Evolutionary conservation across 1,140 invertebrate species (phyloP).

Genomic region (Adoxophyes honmai): DNA sequence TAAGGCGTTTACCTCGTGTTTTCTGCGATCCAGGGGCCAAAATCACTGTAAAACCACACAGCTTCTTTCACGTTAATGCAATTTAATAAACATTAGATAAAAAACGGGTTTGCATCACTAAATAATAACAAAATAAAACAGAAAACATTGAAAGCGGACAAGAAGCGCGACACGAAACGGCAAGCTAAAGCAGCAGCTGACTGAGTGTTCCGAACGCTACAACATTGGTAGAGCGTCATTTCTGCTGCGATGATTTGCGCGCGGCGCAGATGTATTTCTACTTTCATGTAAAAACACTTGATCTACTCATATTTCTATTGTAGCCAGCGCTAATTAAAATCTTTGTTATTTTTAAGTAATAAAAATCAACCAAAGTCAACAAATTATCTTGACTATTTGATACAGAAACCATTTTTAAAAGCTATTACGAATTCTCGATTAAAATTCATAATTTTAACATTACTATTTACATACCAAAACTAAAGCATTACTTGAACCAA

Average conservation of each 20-base stretch:
- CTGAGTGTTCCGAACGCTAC: slow-evolving; percentile 54
- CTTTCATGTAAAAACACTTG: too few relatives aligned
- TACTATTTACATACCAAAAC: too few relatives aligned
- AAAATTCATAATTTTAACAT: too few relatives aligned
- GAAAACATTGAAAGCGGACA: slow-evolving; percentile 79
- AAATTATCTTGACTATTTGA: too few relatives aligned
- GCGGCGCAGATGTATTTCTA: too few relatives aligned
- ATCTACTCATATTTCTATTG: too few relatives aligned
- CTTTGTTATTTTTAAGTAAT: too few relatives aligned
- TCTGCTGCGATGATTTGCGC: background rate
- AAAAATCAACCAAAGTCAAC: too few relatives aligned
- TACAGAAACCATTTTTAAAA: too few relatives aligned
- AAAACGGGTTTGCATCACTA: slow-evolving; percentile 74
- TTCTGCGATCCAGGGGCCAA: slow-evolving; percentile 50
- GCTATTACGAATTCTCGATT: too few relatives aligned
- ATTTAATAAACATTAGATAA: slow-evolving; percentile 62
- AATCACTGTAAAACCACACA: slow-evolving; percentile 65
- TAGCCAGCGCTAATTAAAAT: too few relatives aligned
- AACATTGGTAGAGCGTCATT: slow-evolving; percentile 52
- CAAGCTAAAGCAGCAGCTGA: slow-evolving; percentile 78
- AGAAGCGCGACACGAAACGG: slow-evolving; percentile 78
- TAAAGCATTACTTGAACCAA: too few relatives aligned
- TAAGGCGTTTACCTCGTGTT: slow-evolving; percentile 74
- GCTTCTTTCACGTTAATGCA: slow-evolving; percentile 58
- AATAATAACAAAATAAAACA: slow-evolving; percentile 78